A percentile compares a stretch with the other conserved stretches of the same genome.
These are phyloP conservation scores for Conchocele bisecta DNA, from an alignment of 2,888 invertebrate species.

Conservation along the genomic window DNA sequence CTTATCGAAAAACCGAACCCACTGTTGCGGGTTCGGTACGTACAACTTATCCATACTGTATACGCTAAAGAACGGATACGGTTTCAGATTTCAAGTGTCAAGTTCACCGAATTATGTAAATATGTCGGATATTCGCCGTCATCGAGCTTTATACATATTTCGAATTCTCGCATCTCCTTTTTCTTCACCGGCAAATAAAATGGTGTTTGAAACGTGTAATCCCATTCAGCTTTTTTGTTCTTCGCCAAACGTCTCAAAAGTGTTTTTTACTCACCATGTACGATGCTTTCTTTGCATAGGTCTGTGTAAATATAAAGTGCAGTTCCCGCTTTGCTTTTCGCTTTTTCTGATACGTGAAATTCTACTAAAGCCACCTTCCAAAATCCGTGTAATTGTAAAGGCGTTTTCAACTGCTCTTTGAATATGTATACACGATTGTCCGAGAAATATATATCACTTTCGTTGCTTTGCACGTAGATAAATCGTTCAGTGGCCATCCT, in stretches of 20 bases:
- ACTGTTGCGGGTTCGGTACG: conserved; percentile 39
- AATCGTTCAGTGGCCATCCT: too few species aligned
- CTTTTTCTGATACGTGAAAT: conserved; percentile 2
- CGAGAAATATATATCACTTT: conserved; percentile 19
- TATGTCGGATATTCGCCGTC: not conserved
- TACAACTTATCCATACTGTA: conserved; percentile 35
- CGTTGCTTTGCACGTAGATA: conserved; percentile 16
- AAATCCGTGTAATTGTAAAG: not conserved
- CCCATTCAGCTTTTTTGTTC: conserved; percentile 1
- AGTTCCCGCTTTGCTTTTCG: conserved; percentile 4
- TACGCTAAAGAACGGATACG: conserved; percentile 9
- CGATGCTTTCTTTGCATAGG: conserved; percentile 15
- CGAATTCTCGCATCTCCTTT: conserved; percentile 12
- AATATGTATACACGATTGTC: conserved; percentile 12
- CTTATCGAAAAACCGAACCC: conserved; percentile 25
- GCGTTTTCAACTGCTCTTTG: conserved; percentile 10
- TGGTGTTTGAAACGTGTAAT: not conserved
- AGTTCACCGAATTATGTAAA: conserved; percentile 8
- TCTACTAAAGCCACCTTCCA: conserved; percentile 20
- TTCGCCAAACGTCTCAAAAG: conserved; percentile 1
- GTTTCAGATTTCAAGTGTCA: conserved; percentile 25
- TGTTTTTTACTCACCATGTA: conserved; percentile 16
- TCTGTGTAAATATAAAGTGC: conserved; percentile 15
- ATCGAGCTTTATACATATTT: conserved; percentile 18
- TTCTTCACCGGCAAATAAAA: conserved; percentile 17